These are phyloP conservation scores for Omphaloscelis lunosa DNA, from an alignment of 2,888 invertebrate species.

Conservation along the genomic window DNA sequence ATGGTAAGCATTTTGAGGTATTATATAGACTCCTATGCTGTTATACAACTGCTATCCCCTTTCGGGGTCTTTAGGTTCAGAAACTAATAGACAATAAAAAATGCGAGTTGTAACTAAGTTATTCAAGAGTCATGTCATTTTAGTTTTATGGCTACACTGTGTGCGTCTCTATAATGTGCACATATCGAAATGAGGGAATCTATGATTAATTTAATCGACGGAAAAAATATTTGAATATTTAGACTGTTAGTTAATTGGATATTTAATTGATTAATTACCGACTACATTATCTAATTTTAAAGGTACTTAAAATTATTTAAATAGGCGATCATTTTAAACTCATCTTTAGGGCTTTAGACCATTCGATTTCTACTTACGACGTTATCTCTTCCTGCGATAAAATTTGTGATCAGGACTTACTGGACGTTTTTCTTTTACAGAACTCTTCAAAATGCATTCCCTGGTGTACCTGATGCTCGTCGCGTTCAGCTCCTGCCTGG, in stretches of 20 bases:
- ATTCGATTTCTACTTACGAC: background rate
- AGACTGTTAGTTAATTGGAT: conserved; percentile 32
- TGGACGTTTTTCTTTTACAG: conserved; percentile 64
- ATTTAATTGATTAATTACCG: conserved; percentile 9
- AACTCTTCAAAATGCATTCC: conserved; percentile 80
- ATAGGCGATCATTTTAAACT: background rate
- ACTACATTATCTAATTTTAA: background rate
- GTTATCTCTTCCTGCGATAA: background rate
- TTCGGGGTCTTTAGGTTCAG: background rate
- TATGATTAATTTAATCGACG: too few relatives aligned
- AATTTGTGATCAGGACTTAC: background rate
- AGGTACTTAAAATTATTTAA: background rate
- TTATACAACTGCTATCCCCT: too few relatives aligned
- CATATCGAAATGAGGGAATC: too few relatives aligned
- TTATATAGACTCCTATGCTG: too few relatives aligned
- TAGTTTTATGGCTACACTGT: too few relatives aligned
- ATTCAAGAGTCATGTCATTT: too few relatives aligned
- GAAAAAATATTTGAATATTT: too few relatives aligned
- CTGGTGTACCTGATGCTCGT: conserved; percentile 74
- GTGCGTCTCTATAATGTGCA: too few relatives aligned
- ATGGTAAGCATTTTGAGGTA: too few relatives aligned
- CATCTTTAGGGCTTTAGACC: background rate
- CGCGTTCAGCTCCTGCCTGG: conserved; percentile 73
- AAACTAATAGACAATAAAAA: background rate
- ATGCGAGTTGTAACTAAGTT: too few relatives aligned